Evolutionary conservation across 2,888 invertebrate species (phyloP).

Genomic region (Nomada fabriciana): DNA sequence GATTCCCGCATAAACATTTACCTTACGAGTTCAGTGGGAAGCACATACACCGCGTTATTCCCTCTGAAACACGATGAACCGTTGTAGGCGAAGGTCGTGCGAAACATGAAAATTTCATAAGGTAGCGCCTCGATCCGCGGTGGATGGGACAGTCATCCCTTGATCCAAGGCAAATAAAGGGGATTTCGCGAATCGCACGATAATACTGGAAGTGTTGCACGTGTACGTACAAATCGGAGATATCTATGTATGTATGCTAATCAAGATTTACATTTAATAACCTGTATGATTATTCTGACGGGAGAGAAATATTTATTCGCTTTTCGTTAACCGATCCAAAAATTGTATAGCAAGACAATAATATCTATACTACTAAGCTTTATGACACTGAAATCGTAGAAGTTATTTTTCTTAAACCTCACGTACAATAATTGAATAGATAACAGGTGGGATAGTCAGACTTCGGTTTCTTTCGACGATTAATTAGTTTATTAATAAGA

Average conservation of each 20-base stretch:
- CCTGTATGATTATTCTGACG: background rate
- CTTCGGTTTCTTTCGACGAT: no score
- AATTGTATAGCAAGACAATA: no score
- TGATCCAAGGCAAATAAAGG: conserved; percentile 50
- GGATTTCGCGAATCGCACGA: conserved; percentile 28
- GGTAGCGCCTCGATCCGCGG: conserved; percentile 31
- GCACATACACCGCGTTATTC: conserved; percentile 11
- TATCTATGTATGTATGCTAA: conserved; percentile 7
- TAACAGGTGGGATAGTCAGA: no score
- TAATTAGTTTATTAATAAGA: no score
- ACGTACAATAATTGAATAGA: no score
- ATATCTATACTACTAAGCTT: no score
- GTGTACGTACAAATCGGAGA: conserved; percentile 3
- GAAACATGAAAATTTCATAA: conserved; percentile 68
- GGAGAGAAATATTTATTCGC: no score
- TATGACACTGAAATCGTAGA: no score
- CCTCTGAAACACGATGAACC: conserved; percentile 18
- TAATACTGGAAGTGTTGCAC: background rate
- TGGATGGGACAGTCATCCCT: conserved; percentile 31
- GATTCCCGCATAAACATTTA: conserved; percentile 40
- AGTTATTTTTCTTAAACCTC: no score
- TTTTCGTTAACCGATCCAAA: no score
- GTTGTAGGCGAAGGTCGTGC: conserved; percentile 22
- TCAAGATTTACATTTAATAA: background rate
- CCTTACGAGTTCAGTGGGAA: background rate